Base-by-base conservation (phyloP, 2,888 invertebrate genomes). In the Neocrepidodera transversa region DNA sequence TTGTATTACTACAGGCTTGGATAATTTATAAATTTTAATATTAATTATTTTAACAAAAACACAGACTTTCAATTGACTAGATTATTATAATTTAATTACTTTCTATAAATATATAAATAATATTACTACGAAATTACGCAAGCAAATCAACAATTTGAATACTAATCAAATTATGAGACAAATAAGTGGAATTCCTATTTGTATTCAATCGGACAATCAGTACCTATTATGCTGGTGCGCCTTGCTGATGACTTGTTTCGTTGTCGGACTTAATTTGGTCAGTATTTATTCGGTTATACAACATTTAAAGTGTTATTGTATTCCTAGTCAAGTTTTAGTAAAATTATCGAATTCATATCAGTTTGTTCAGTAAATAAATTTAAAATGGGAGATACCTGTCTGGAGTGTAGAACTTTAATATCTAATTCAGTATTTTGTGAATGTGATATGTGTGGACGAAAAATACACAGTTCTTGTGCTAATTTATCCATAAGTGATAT, bases 381-480 rank as follows among this genome's bases (percentile, higher is more conserved):
- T 4, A 20, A 43, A 10, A 45, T 45, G 45, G 28, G 7, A 11
- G 45, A 45, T 4, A 16, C 26, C 8, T 45, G 45, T 28, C 7
- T 45, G 28, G 45, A 45, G 28, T 45, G 45, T 13, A 10, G 28
- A 8, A 7, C 6, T 5, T 16, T 28, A 8, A 45, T 45, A 4
- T 45, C 14, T 2, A 11, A 45, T 14, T 45, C 45, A 11, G 45
- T 45, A 1, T 45, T 45, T 45, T 45, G 28, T 14, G 28, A 45
- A 14, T 45, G 45, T 13, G 26, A 45, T 26, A 26, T 45, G 23
- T 50, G 50, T 10, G 20, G 36, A 2, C 8, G 50, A 5, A 36
- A 50, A 23, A 50, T 50, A 11, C 50, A 50, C 36, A 14, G 32
- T 36, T 30, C 36, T 11, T 50, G 36, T 28, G 45, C 45, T 8